These are phyloP conservation scores for Zoanthus gigantus DNA, from an alignment of 92 coral and sea anemone genomes.

Conservation along the genomic window DNA sequence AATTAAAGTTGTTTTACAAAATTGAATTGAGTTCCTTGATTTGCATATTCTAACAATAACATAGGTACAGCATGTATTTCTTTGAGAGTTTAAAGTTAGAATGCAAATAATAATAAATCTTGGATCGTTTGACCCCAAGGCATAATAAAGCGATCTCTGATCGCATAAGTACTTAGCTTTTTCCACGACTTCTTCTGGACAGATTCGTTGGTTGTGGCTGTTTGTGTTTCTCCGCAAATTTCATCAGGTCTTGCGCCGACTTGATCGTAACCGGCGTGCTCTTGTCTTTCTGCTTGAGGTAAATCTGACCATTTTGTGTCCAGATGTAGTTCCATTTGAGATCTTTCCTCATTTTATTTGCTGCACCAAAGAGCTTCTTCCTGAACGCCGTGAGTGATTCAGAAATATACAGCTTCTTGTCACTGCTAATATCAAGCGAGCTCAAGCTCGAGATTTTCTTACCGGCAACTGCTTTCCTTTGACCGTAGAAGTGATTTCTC, in stretches of 20 bases:
- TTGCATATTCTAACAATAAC: constrained; percentile 38
- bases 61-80: constrained; percentile 25
- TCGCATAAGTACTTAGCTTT: constrained; percentile 34
- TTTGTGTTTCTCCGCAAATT: constrained; percentile 17
- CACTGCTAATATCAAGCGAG: constrained; percentile 20
- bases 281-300: constrained; percentile 14
- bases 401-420: constrained; percentile 24
- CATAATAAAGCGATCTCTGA: constrained; percentile 27
- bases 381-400: constrained; percentile 20
- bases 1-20: constrained; percentile 27
- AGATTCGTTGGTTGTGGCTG: constrained; percentile 34
- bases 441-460: constrained; percentile 21
- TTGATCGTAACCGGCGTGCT: constrained; percentile 21
- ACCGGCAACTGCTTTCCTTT: constrained; percentile 26
- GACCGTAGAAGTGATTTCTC: not conserved
- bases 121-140: constrained; percentile 15
- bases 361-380: no score
- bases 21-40: constrained; percentile 29
- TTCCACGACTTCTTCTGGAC: constrained; percentile 35
- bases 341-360: no score
- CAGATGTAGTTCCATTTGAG: constrained; percentile 15
- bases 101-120: not conserved
- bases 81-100: constrained; percentile 5
- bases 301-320: constrained; percentile 27
- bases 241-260: constrained; percentile 19